Percentiles rank a stretch among this genome's conserved stretches.
Evolutionary conservation across 53 echinoderm and acorn worm genomes (phyloP).

Genomic region (Henricia sp.): DNA sequence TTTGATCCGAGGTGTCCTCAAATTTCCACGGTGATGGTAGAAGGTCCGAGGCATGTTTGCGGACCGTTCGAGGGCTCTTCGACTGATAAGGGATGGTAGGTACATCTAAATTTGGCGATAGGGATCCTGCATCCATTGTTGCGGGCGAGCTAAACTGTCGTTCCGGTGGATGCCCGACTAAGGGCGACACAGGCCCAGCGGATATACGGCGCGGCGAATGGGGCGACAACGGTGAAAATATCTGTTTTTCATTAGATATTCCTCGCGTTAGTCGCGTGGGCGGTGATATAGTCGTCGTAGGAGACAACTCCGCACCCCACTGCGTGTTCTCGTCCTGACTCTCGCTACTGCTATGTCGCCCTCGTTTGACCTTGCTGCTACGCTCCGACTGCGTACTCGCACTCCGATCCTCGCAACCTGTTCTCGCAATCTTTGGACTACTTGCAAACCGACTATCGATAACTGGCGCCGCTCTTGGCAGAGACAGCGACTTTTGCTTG

Average conservation of each 20-base stretch:
- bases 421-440: constrained; percentile 62
- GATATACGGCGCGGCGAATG: constrained; percentile 62
- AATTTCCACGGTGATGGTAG: constrained; percentile 33
- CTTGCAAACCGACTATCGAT: constrained; percentile 56
- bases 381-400: constrained; percentile 1
- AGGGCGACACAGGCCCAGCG: constrained; percentile 52
- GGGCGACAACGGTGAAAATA: constrained; percentile 48
- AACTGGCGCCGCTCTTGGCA: constrained; percentile 48
- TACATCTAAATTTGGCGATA: constrained; percentile 31
- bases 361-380: constrained; percentile 31
- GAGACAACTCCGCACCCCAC: constrained; percentile 30
- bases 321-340: constrained; percentile 34
- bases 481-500: constrained; percentile 52
- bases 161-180: constrained; percentile 53
- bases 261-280: constrained; percentile 54
- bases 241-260: constrained; percentile 65
- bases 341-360: constrained; percentile 47
- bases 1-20: constrained; percentile 18
- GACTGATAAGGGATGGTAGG: constrained; percentile 25
- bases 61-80: constrained; percentile 58
- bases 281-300: constrained; percentile 41
- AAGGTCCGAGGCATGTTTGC: constrained; percentile 62
- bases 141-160: constrained; percentile 62
- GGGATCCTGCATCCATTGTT: constrained; percentile 24
- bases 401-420: constrained; percentile 48